Percentiles rank a stretch among this genome's conserved stretches.
Conservation (phyloP, 1,140 invertebrate species). For the Notospermus geniculatus region DNA sequence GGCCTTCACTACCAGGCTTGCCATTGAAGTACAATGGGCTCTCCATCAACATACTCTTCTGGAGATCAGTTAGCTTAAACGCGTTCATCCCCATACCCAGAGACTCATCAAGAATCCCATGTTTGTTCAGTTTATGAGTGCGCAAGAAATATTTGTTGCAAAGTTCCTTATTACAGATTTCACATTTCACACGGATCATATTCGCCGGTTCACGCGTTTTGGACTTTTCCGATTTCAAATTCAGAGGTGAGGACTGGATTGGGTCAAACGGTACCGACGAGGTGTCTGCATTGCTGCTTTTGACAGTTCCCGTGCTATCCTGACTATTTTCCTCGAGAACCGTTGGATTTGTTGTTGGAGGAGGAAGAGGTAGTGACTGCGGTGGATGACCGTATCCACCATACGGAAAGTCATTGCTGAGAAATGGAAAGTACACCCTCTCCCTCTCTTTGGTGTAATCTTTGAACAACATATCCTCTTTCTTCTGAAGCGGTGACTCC, state of each 20-base stretch:
- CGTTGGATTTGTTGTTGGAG: not conserved
- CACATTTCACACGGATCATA: slow-evolving; percentile 52
- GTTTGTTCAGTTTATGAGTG: slow-evolving; percentile 92
- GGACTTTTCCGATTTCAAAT: not conserved
- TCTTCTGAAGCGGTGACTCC: not conserved
- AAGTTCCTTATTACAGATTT: slow-evolving; percentile 90
- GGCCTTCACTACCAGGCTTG: too few species aligned
- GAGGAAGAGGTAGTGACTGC: not conserved
- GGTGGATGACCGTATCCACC: not conserved
- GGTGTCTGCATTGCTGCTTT: not conserved
- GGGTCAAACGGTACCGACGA: not conserved
- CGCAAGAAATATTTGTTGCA: slow-evolving; percentile 92
- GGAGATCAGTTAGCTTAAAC: too few species aligned
- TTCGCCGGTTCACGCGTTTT: slow-evolving; percentile 42
- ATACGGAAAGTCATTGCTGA: too few species aligned
- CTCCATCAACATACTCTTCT: too few species aligned
- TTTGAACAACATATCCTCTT: not conserved
- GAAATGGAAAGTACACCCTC: not conserved
- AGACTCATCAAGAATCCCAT: slow-evolving; percentile 69
- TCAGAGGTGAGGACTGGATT: too few species aligned
- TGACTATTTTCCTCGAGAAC: not conserved
- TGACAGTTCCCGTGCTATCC: not conserved
- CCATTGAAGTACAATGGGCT: too few species aligned
- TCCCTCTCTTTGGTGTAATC: slow-evolving; percentile 1
- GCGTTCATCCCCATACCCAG: not conserved